Base-by-base conservation (phyloP, 1,140 invertebrate genomes). In the Sweltsa coloradensis region DNA sequence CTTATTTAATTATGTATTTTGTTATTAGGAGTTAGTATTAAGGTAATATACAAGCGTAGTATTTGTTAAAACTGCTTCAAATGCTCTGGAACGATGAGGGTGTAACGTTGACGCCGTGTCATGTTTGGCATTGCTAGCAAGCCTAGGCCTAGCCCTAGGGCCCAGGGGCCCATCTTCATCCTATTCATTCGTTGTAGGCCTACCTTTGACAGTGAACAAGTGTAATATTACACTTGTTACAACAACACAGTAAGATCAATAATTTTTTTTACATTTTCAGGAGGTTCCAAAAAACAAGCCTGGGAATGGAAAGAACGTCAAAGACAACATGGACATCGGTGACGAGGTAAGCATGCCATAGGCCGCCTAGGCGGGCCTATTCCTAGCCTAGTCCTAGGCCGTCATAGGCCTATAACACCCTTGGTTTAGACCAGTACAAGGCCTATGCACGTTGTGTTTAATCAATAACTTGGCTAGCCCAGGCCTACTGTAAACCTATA, bases 41-140 rank as follows among this genome's bases (percentile, higher is more conserved):
- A n/a, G 6, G 46, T 48, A 27, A 18, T 26, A 11, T 29, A 23
- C 14, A 26, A 16, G 16, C 9, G 9, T 9, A 31, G 9, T 31
- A 31, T 31, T 31, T 31, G 9, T 9, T 9, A 31, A 14, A 14
- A 18, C 34, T 37, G 14, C 22, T 18, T 31, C 22, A 41, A 26
- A 21, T 11, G 25, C 21, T 47, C 13, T 23, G 18, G 11, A 25
- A 41, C 19, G 19, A 21, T 25, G 25, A 41, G 46, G 46, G 46
- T 41, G 46, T 48, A 48, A 48, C 46, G n/a, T 41, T 48, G 46
- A 48, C 46, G 31, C 46, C 46, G 46, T 48, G 37, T 48, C 46
- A 39, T 41, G 24, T 48, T 37, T 37, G 5, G 22, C 22, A 18
- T 18, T 5, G 16, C 22, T 5, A 18, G 22, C 22, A 5, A n/a